Evolutionary conservation across 2,888 invertebrate species (phyloP).

Genomic region (Girardia tigrina): DNA sequence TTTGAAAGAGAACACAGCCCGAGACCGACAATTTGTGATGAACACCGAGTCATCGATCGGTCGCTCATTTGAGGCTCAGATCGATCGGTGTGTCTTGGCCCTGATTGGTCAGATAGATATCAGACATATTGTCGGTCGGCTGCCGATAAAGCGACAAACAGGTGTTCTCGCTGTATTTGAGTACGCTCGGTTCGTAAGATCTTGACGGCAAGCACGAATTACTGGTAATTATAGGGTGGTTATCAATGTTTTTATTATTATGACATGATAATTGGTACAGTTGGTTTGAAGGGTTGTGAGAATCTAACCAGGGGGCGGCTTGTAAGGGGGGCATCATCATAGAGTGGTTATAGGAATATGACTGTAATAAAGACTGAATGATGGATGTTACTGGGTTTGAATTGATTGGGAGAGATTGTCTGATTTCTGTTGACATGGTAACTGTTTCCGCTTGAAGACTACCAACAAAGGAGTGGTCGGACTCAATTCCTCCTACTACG

Average conservation of each 20-base stretch:
- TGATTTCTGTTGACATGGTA: neutral
- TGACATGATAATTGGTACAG: neutral
- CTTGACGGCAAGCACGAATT: neutral
- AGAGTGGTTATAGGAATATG: neutral
- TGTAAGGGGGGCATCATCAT: neutral
- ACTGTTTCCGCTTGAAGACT: constrained; percentile 23
- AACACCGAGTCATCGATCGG: too few species aligned
- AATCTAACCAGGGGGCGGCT: neutral
- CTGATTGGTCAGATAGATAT: constrained; percentile 12
- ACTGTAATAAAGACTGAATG: neutral
- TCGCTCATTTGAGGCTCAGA: constrained; percentile 2
- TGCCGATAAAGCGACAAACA: neutral
- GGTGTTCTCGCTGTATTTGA: neutral
- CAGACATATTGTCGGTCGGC: neutral
- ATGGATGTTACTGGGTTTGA: neutral
- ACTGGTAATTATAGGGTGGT: neutral
- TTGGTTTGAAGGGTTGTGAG: neutral
- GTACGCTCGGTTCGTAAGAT: neutral
- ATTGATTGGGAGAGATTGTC: neutral
- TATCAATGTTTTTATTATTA: neutral
- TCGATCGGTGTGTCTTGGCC: neutral
- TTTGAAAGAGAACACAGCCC: too few species aligned
- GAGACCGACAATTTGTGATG: too few species aligned
- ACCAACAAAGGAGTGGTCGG: neutral
- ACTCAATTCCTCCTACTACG: neutral